These are phyloP conservation scores for Anseranas semipalmata DNA, from an alignment of 2,113 vertebrate species.

Conservation along the genomic window DNA sequence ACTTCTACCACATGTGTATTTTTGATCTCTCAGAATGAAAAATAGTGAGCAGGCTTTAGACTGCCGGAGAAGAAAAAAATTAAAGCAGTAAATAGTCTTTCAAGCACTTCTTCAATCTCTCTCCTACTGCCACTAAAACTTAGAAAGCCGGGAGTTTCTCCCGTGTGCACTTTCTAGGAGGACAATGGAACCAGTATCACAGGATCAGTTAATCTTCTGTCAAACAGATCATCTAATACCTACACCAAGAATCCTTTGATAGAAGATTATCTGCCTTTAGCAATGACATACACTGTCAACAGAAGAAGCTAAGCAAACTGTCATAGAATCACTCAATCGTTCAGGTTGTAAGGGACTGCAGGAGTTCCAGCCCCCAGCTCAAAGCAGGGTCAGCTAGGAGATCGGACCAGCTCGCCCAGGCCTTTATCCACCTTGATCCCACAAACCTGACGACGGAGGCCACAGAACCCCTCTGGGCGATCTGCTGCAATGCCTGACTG, in stretches of 20 bases:
- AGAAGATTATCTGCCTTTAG: not conserved
- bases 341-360: not conserved
- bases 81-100: not conserved
- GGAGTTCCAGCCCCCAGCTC: not conserved
- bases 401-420: fast-evolving
- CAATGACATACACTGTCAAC: not conserved
- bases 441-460: not conserved
- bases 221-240: not conserved
- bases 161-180: not conserved
- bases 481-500: not conserved
- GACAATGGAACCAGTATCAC: not conserved
- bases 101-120: not conserved
- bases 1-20: not conserved
- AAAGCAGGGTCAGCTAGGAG: not conserved
- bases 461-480: not conserved
- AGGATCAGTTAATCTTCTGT: not conserved
- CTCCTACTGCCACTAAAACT: not conserved
- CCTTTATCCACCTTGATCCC: not conserved
- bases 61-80: not conserved
- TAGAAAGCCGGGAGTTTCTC: not conserved
- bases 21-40: not conserved
- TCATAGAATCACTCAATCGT: not conserved
- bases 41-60: not conserved
- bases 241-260: not conserved
- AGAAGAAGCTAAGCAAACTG: not conserved